These are phyloP conservation scores for Eubasilissa regina DNA, from an alignment of 1,140 invertebrate species.

Conservation along the genomic window DNA sequence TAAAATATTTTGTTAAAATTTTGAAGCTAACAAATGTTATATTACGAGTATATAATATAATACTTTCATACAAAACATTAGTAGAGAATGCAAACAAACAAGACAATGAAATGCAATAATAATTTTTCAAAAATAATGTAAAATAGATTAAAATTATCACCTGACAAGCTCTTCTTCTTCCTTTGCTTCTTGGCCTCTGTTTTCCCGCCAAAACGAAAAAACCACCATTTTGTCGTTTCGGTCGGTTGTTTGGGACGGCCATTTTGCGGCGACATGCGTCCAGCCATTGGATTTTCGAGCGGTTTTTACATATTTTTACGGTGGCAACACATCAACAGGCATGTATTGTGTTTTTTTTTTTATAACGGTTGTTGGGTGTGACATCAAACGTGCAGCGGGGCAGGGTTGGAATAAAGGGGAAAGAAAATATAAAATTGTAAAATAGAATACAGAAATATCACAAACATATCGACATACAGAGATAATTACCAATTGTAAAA, in stretches of 20 bases:
- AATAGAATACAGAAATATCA: constrained; percentile 11
- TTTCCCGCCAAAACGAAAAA: constrained; percentile 47
- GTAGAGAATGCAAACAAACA: neutral
- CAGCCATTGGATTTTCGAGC: constrained; percentile 19
- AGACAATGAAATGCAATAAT: constrained; percentile 18
- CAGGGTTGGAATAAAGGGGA: constrained; percentile 48
- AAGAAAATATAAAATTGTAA: constrained; percentile 53
- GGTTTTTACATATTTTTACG: constrained; percentile 45
- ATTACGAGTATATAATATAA: too few species aligned
- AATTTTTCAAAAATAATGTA: constrained; percentile 63
- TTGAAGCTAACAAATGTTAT: too few species aligned
- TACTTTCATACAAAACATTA: neutral
- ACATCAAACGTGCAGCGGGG: constrained; percentile 57
- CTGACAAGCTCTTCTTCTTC: constrained; percentile 90
- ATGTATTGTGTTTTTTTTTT: constrained; percentile 23
- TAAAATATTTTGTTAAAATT: too few species aligned
- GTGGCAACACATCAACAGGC: constrained; percentile 28
- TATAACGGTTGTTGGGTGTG: constrained; percentile 44
- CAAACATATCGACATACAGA: neutral
- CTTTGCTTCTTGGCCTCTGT: constrained; percentile 94
- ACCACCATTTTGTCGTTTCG: constrained; percentile 22
- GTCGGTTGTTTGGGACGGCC: constrained; percentile 47
- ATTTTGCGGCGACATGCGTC: constrained; percentile 47
- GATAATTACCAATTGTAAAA: too few species aligned
- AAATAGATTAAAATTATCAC: constrained; percentile 72